phyloP scores from a whole-genome alignment of 1,140 invertebrate species.

The Melipona quadrifasciata region DNA sequence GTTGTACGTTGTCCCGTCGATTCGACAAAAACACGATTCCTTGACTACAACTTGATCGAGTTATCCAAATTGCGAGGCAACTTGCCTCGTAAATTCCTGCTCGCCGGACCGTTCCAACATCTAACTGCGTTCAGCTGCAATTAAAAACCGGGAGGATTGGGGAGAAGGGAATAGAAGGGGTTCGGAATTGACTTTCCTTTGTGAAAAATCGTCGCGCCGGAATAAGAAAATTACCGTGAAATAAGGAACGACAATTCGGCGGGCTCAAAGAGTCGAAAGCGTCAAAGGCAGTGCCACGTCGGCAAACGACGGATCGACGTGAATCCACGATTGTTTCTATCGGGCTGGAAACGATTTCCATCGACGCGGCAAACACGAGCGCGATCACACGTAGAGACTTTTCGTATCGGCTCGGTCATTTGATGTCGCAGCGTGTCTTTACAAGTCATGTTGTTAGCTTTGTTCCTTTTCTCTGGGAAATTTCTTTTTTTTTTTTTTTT shows the following conservation, averaged over 20 bases:
- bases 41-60: background rate
- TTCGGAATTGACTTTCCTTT: background rate
- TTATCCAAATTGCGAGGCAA: background rate
- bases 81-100: background rate
- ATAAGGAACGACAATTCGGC: background rate
- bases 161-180: too few relatives aligned
- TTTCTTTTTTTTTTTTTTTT: too few relatives aligned
- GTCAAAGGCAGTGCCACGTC: background rate
- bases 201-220: background rate
- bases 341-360: background rate
- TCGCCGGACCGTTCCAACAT: background rate
- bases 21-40: background rate
- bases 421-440: background rate
- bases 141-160: background rate
- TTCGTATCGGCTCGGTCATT: background rate
- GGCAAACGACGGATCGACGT: too few relatives aligned
- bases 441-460: background rate
- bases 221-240: background rate
- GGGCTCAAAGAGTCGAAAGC: background rate
- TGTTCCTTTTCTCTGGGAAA: too few relatives aligned
- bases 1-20: background rate
- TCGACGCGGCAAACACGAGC: background rate
- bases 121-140: background rate
- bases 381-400: slow-evolving; percentile 4
- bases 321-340: background rate